Base-by-base conservation (phyloP, 2,888 invertebrate genomes). In the Epinotia bilunana region DNA sequence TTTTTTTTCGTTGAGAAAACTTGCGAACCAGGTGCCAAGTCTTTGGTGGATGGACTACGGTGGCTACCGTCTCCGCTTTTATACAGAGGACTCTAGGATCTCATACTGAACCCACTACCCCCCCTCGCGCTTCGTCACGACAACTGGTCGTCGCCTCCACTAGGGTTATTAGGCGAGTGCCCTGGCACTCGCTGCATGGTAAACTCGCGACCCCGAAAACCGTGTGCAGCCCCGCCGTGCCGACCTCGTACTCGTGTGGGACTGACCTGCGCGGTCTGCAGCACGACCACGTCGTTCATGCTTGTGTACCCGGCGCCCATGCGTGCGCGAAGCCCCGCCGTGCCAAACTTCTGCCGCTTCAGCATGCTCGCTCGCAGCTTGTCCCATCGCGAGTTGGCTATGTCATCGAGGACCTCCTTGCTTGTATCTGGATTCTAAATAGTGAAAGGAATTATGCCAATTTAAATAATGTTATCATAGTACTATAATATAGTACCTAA, bases 201-300 rank as follows among this genome's bases (percentile, higher is more conserved):
- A 28, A 28, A 28, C 23, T 28, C 23, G 95, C 49, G 99, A 93
- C 0, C 99, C 99, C 0, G 99, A 20, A 20, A 2, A 20, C 99
- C 0, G 99, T 99, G 20, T 99, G 95, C 49, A 99, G 93, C 0
- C 99, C 99, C 0, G 99, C 99, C 0, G 99, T 99, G 20, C 99
- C 99, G 89, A 99, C 99, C 82, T 95, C 94, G 82, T 98, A 95
- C 9, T 39, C 7, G 39, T 28, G n/a, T 7, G 23, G 4, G 7
- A 69, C 68, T 58, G 23, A 94, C 94, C 89, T 99, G 98, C 1
- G 97, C 97, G 1, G 99, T 98, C 92, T 99, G 99, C 67, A 99
- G 95, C 0, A 98, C 98, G 0, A 99, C 99, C 62, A 99, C 95
- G 89, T 99, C 99, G 89, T 99, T 99, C 97, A 99, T 98, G 78